phyloP scores from a whole-genome alignment of 2,113 vertebrate species.

The Tychaedon coryphoeus region DNA sequence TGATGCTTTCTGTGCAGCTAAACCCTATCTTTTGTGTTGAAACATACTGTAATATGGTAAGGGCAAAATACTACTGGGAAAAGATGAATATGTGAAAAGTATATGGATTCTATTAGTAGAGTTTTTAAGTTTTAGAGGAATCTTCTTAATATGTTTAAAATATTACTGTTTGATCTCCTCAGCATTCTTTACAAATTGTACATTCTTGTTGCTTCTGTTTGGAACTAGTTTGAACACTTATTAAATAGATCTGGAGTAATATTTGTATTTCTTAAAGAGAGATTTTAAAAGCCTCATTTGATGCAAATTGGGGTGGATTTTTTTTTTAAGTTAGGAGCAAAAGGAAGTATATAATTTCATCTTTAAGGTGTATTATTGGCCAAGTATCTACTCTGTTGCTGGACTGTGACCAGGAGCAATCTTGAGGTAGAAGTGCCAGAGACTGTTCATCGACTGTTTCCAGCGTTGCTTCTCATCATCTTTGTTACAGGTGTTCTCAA shows the following conservation, averaged over 20 bases:
- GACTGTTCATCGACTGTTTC: background rate
- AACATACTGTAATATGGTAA: background rate
- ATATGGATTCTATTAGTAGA: background rate
- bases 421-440: background rate
- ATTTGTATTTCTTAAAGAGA: background rate
- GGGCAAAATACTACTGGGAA: background rate
- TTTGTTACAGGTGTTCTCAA: background rate
- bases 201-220: background rate
- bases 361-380: background rate
- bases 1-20: background rate
- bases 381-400: background rate
- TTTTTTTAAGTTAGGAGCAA: background rate
- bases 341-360: background rate
- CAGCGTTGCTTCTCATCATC: background rate
- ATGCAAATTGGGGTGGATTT: background rate
- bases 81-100: background rate
- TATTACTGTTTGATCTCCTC: background rate
- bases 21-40: background rate
- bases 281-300: background rate
- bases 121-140: background rate
- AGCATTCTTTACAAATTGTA: background rate
- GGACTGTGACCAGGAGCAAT: background rate
- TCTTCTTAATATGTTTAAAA: background rate
- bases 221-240: background rate
- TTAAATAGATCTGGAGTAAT: background rate